These are phyloP conservation scores for Jaculus jaculus DNA, from an alignment of 2,113 vertebrate species.

Conservation along the genomic window DNA sequence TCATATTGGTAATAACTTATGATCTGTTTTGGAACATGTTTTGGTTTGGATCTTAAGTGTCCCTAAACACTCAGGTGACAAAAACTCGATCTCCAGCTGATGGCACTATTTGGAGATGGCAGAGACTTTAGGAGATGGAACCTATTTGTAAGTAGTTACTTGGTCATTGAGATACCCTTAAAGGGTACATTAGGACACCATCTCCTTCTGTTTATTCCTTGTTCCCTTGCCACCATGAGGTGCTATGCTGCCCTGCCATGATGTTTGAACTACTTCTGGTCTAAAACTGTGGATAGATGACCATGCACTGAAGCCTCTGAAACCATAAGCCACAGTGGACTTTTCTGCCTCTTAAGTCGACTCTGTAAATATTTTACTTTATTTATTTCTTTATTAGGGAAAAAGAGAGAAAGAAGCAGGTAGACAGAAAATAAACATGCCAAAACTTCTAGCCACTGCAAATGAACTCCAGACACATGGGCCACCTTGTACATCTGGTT, in stretches of 20 bases:
- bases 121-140: neutral
- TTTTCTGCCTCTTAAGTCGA: neutral
- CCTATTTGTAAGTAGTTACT: neutral
- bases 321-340: neutral
- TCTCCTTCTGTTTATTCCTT: neutral
- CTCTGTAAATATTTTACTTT: too few species aligned
- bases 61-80: neutral
- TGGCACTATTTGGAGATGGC: neutral
- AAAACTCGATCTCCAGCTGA: neutral
- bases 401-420: too few species aligned
- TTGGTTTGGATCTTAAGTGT: neutral
- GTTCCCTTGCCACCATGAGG: neutral
- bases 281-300: neutral
- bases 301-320: neutral
- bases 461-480: too few species aligned
- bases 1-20: neutral
- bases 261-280: too few species aligned
- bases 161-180: neutral
- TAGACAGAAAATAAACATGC: too few species aligned
- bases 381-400: too few species aligned
- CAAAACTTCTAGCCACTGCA: too few species aligned
- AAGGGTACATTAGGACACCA: neutral
- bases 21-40: neutral
- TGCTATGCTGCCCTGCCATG: too few species aligned
- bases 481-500: too few species aligned